These are phyloP conservation scores for Rhincodon typus DNA, from an alignment of 2,797 vertebrate species.

Conservation along the genomic window DNA sequence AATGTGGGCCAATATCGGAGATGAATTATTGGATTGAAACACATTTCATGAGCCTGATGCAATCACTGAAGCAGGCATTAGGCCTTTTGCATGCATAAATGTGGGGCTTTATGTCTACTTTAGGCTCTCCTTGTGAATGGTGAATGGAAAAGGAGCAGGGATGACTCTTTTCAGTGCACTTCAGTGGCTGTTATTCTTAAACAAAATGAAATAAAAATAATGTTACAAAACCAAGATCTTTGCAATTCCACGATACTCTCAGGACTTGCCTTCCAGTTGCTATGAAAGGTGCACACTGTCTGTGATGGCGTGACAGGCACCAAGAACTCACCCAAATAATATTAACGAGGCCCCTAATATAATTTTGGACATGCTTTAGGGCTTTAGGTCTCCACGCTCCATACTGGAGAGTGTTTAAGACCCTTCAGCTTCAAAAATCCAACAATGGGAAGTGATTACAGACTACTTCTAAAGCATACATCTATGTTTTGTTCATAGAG, in stretches of 20 bases:
- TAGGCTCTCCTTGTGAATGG: not conserved
- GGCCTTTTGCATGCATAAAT: not conserved
- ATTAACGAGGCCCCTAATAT: not conserved
- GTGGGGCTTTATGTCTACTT: not conserved
- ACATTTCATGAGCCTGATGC: not conserved
- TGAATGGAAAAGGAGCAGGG: not conserved
- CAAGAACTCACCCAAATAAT: not conserved
- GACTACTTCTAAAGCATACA: not conserved
- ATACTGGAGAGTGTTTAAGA: no score
- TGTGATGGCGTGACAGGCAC: not conserved
- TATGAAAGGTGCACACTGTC: not conserved
- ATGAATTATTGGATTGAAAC: not conserved
- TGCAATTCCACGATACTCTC: not conserved
- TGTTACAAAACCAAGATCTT: not conserved
- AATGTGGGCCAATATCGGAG: not conserved
- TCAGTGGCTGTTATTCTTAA: not conserved
- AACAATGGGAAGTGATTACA: not conserved
- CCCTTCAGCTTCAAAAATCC: not conserved
- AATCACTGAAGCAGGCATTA: not conserved
- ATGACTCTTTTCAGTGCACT: not conserved
- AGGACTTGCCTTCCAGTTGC: not conserved
- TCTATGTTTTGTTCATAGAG: conserved; percentile 1
- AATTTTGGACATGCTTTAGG: not conserved
- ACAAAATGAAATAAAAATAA: not conserved
- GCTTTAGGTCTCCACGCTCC: not conserved